Evolutionary conservation across 2,797 vertebrate genomes (phyloP).

Genomic region (Anabas testudineus): DNA sequence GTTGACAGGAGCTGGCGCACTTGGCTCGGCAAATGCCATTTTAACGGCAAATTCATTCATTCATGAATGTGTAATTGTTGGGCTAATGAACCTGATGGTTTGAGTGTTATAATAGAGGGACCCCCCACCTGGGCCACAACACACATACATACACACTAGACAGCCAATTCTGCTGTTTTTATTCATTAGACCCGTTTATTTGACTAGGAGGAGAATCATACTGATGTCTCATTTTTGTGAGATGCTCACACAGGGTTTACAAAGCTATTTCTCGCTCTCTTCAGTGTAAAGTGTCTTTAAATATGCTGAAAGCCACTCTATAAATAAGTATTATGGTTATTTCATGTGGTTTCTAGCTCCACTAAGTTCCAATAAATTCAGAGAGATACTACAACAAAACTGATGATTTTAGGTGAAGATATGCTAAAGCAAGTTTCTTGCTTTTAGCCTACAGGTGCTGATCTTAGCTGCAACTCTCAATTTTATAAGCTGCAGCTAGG

Average conservation of each 20-base stretch:
- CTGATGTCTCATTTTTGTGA: constrained; percentile 16
- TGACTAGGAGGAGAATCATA: constrained; percentile 16
- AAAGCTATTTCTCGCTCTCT: constrained; percentile 5
- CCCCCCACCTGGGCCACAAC: constrained; percentile 52
- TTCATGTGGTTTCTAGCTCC: background rate
- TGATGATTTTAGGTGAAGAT: background rate
- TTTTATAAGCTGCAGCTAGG: background rate
- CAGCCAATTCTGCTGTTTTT: constrained; percentile 51
- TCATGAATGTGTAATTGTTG: constrained; percentile 82
- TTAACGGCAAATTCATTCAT: constrained; percentile 81
- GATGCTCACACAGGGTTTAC: constrained; percentile 14
- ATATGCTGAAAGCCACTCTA: background rate
- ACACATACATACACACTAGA: background rate
- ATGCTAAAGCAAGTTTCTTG: background rate
- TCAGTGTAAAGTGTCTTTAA: background rate
- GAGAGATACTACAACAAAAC: background rate
- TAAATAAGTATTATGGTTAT: too few relatives aligned
- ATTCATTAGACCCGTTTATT: constrained; percentile 56
- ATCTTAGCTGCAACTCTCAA: too few relatives aligned
- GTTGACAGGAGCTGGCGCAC: constrained; percentile 76
- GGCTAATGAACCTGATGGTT: constrained; percentile 80
- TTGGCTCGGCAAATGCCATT: constrained; percentile 81
- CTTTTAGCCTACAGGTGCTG: too few relatives aligned
- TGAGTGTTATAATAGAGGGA: constrained; percentile 74
- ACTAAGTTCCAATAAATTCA: background rate